These are phyloP conservation scores for Mormyrus hasselquistii DNA, from an alignment of 2,797 vertebrate genomes.

Conservation along the genomic window DNA sequence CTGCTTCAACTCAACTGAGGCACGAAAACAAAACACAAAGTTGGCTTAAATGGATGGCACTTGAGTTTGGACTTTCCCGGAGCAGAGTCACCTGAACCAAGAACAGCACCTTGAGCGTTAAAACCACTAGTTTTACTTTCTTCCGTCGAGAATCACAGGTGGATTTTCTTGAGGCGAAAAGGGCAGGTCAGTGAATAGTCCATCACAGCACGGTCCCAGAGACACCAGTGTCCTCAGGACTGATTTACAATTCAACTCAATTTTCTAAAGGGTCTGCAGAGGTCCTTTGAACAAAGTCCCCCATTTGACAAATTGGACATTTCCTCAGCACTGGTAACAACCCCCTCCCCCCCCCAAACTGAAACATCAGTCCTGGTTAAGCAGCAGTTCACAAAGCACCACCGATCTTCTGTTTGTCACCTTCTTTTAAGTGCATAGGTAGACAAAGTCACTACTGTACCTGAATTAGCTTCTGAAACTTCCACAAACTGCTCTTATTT, in stretches of 20 bases:
- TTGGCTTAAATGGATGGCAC: conserved; percentile 30
- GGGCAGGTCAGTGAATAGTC: not conserved
- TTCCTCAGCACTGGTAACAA: not conserved
- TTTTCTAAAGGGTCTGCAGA: conserved; percentile 53
- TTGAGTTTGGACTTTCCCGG: conserved; percentile 8
- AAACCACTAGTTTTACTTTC: conserved; percentile 39
- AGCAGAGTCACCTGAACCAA: not conserved
- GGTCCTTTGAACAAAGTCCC: conserved; percentile 63
- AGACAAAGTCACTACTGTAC: conserved; percentile 49
- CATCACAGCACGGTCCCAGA: not conserved
- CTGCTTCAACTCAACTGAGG: conserved; percentile 20
- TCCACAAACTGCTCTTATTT: conserved; percentile 54
- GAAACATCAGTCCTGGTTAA: not conserved
- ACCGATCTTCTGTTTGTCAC: conserved; percentile 52
- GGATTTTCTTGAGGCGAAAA: conserved; percentile 35
- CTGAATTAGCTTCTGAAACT: conserved; percentile 59
- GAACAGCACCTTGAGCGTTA: conserved; percentile 16
- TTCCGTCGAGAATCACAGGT: conserved; percentile 45
- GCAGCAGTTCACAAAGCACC: conserved; percentile 52
- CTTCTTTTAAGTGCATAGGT: conserved; percentile 71
- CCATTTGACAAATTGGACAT: conserved; percentile 40
- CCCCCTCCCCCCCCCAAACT: not conserved
- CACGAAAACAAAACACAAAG: conserved; percentile 23
- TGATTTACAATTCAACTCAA: conserved; percentile 21
- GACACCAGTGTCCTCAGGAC: conserved; percentile 9